A percentile compares a stretch with the other conserved stretches of the same genome.
Evolutionary conservation across 53 echinoderm and acorn worm genomes (phyloP).

Genomic region (Zoroaster sp.): DNA sequence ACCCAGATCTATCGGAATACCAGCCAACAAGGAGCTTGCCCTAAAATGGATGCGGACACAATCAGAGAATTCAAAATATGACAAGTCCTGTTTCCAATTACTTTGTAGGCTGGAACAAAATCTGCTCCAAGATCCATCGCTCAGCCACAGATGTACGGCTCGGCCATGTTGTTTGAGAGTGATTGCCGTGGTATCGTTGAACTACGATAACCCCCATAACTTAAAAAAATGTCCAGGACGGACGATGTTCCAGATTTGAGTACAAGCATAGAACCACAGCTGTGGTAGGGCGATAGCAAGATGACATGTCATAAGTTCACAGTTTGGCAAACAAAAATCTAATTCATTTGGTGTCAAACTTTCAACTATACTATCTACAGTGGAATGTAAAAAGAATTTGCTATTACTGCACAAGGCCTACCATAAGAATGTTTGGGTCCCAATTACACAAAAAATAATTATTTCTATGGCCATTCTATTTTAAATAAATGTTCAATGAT

Average conservation of each 20-base stretch:
- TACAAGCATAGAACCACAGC: neutral
- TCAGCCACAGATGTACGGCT: conserved; percentile 10
- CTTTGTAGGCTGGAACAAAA: conserved; percentile 31
- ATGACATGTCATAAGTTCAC: neutral
- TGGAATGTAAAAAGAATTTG: too few relatives aligned
- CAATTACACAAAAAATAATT: too few relatives aligned
- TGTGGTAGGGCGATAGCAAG: neutral
- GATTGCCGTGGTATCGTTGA: neutral
- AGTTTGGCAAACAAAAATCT: neutral
- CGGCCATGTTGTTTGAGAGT: conserved; percentile 13
- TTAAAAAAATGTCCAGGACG: neutral
- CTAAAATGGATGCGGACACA: conserved; percentile 29
- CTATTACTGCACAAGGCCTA: too few relatives aligned
- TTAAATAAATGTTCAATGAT: too few relatives aligned
- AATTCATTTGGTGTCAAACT: neutral
- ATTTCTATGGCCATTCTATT: too few relatives aligned
- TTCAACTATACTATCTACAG: neutral
- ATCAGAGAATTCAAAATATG: conserved; percentile 47
- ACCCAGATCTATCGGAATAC: neutral
- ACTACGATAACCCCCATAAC: too few relatives aligned
- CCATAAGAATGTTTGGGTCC: too few relatives aligned
- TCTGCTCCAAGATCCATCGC: conserved; percentile 6
- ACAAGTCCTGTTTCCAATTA: conserved; percentile 57
- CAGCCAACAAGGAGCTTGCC: conserved; percentile 4
- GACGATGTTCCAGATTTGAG: neutral